Conservation (phyloP, 2,888 invertebrate species). For the Nomada ferruginata region DNA sequence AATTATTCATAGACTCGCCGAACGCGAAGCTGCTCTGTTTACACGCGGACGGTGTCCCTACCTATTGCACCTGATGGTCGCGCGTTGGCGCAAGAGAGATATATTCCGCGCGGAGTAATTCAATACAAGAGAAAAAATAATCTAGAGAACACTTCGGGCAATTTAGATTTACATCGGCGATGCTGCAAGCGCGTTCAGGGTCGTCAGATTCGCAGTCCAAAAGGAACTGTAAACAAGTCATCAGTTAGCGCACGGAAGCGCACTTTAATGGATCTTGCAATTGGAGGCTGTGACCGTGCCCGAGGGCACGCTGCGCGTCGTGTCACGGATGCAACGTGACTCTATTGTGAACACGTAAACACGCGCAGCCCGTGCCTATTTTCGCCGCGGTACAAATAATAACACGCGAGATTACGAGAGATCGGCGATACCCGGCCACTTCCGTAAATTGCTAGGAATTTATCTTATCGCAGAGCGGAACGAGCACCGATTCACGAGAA, state of each 20-base stretch:
- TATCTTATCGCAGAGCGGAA: slow-evolving; percentile 6
- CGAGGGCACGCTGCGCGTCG: neutral
- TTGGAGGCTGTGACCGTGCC: neutral
- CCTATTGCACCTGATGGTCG: slow-evolving; percentile 41
- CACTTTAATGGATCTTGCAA: slow-evolving; percentile 9
- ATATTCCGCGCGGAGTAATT: neutral
- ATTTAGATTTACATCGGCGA: neutral
- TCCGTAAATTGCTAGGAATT: slow-evolving; percentile 9
- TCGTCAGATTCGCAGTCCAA: neutral
- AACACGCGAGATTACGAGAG: slow-evolving; percentile 23
- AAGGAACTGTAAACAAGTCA: neutral
- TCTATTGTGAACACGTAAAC: slow-evolving; percentile 21
- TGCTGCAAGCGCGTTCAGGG: slow-evolving; percentile 3
- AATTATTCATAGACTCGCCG: slow-evolving; percentile 82
- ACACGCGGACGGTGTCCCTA: slow-evolving; percentile 41
- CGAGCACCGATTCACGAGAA: neutral
- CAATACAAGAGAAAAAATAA: neutral
- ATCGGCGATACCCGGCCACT: neutral
- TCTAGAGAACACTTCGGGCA: neutral
- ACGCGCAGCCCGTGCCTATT: slow-evolving; percentile 18
- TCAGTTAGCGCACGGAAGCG: neutral
- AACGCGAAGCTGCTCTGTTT: slow-evolving; percentile 60
- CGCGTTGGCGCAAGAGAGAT: too few relatives aligned
- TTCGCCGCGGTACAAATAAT: slow-evolving; percentile 21
- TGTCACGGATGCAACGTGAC: slow-evolving; percentile 17